These are phyloP conservation scores for Podarcis lilfordi DNA, from an alignment of 2,797 vertebrate genomes.

Conservation along the genomic window DNA sequence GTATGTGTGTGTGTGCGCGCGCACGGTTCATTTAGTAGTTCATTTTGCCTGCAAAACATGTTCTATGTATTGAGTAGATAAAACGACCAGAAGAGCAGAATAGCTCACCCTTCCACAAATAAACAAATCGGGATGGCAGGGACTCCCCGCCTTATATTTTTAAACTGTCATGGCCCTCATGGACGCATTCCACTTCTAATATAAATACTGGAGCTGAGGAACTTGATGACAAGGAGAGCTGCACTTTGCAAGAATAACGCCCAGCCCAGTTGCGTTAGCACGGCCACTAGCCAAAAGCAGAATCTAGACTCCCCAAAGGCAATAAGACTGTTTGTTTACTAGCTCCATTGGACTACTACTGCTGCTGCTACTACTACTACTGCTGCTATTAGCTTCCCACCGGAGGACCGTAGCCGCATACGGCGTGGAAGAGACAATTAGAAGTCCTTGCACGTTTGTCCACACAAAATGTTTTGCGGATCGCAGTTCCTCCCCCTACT, in stretches of 20 bases:
- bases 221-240: background rate
- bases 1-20: background rate
- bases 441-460: background rate
- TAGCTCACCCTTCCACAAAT: background rate
- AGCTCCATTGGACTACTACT: background rate
- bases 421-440: no score
- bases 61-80: background rate
- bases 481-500: background rate
- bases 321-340: background rate
- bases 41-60: background rate
- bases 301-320: background rate
- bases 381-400: no score
- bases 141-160: background rate
- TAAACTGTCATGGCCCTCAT: background rate
- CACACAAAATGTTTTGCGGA: background rate
- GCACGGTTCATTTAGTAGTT: background rate
- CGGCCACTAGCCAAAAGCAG: background rate
- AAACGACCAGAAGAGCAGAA: background rate
- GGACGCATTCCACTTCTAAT: constrained; percentile 14
- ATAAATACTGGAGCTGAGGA: background rate
- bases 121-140: background rate
- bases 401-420: rapidly evolving
- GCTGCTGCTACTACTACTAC: no score
- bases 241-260: constrained; percentile 24
- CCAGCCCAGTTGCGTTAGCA: background rate